Evolutionary conservation across 2,113 vertebrate species (phyloP).

Genomic region (Glareola pratincola): DNA sequence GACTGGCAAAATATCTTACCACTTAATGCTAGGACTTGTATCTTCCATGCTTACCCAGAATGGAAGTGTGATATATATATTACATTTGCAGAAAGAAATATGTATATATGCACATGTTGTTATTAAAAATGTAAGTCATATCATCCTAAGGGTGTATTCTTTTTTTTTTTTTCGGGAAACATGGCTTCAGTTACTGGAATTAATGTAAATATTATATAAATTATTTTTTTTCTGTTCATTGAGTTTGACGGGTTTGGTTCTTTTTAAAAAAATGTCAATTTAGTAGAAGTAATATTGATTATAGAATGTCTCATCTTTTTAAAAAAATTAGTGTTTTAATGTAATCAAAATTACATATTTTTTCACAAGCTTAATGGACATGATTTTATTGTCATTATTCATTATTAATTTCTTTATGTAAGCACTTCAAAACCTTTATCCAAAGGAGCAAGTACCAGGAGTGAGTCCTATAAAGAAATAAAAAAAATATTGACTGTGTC

Average conservation of each 20-base stretch:
- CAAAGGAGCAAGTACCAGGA: not conserved
- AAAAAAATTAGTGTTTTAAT: not conserved
- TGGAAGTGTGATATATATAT: not conserved
- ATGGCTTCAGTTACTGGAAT: not conserved
- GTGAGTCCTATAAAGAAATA: not conserved
- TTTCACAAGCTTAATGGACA: not conserved
- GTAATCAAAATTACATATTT: not conserved
- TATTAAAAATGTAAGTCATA: not conserved
- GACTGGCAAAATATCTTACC: not conserved
- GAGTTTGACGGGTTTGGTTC: not conserved
- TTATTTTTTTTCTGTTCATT: not conserved
- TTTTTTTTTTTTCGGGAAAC: not conserved
- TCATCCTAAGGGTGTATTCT: not conserved
- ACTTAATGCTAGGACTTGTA: not conserved
- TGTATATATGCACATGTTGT: not conserved
- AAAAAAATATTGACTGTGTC: not conserved
- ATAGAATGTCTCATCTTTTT: not conserved
- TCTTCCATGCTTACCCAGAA: not conserved
- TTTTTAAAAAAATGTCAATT: slow-evolving; percentile 19
- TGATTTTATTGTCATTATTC: not conserved
- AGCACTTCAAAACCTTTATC: not conserved
- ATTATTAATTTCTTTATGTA: not conserved
- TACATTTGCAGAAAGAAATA: not conserved
- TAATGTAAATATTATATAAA: not conserved
- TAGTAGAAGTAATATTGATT: not conserved